Evolutionary conservation across 2,113 vertebrate species (phyloP), one percentile per base, ranked within the genome.

Genomic region (Notothenia coriiceps): DNA sequence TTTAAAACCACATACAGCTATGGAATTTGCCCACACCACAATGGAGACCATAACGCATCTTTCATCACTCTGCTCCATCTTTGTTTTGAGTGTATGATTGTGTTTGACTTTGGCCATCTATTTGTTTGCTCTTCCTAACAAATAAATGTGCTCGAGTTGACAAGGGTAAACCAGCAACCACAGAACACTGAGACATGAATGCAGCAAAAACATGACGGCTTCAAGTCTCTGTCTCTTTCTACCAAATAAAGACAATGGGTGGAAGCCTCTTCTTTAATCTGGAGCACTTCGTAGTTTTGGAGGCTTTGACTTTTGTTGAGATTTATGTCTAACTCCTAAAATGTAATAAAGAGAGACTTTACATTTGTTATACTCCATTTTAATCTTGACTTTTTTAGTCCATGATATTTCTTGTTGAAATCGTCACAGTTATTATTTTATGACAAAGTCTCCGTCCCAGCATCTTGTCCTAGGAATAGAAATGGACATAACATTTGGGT

Each of bases 201-300:
- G 22, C 22, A 29, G 47, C 13, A 62, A 77, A 72, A 17, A 47
- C 33, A 46, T 85, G 52, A 80, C 86, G 79, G 76, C 72, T 61
- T 52, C 47, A 12, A 61, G 54, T 43, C 63, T 78, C 65, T 9
- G 70, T 82, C 56, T 29, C 61, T 67, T 73, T 78, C 77, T 79
- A 80, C 74, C 64, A 82, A 84, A 87, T 89, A 87, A 92, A 90
- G 87, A 88, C 75, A 72, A 86, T 62, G 71, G 74, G 29, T 74
- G 35, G 68, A 89, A 80, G 75, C 18, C 70, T 13, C 66, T 43
- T 49, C 52, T 70, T 3, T n/a, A 70, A 61, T 70, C 35, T 56
- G 72, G 54, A 66, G 29, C 51, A 12, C 73, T 61, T 73, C 74
- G 82, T 82, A 71, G 83, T 82, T 89, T 79, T 50, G 62, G 76